Evolutionary conservation across 2,888 invertebrate species (phyloP).

Genomic region (Noctua fimbriata): DNA sequence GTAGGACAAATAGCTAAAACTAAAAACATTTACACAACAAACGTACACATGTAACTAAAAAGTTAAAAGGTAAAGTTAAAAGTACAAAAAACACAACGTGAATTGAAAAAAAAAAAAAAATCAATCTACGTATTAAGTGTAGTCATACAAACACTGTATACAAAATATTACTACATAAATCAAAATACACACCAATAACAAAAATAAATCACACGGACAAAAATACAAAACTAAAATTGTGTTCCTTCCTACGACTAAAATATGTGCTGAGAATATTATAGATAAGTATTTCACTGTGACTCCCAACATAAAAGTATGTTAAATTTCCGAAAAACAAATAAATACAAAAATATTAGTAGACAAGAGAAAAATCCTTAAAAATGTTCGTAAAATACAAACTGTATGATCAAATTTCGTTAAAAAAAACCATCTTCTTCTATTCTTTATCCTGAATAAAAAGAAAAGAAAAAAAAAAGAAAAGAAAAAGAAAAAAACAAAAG

Average conservation of each 20-base stretch:
- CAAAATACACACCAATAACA: not conserved
- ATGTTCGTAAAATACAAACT: not conserved
- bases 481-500: no score
- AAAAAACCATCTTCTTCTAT: not conserved
- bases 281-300: not conserved
- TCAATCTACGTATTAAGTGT: not conserved
- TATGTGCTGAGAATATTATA: not conserved
- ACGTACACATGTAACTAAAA: conserved; percentile 6
- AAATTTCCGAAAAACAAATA: not conserved
- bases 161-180: not conserved
- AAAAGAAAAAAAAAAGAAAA: no score
- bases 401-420: not conserved
- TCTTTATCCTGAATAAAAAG: not conserved
- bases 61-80: not conserved
- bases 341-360: not conserved
- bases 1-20: not conserved
- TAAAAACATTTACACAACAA: not conserved
- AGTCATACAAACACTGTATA: not conserved
- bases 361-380: not conserved
- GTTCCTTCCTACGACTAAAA: not conserved
- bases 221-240: not conserved
- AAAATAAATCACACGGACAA: not conserved
- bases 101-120: not conserved
- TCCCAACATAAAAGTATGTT: not conserved
- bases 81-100: not conserved